phyloP scores from a whole-genome alignment of 2,797 vertebrate species.

The Chelonia mydas region DNA sequence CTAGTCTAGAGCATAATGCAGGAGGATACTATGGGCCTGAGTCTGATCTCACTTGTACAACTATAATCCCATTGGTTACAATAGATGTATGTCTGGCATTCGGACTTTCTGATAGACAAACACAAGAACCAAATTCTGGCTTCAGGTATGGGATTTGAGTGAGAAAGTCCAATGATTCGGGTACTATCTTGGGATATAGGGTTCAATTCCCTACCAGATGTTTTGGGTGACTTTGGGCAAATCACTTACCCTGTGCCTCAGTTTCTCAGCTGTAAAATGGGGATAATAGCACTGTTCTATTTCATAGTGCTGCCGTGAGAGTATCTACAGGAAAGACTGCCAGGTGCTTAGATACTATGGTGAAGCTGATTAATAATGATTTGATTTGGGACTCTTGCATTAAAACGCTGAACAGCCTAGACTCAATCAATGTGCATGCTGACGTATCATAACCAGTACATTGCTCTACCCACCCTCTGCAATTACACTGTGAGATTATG shows the following conservation, averaged over 20 bases:
- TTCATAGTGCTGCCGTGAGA: neutral
- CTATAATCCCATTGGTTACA: neutral
- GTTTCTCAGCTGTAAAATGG: neutral
- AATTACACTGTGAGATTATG: neutral
- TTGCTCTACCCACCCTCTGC: neutral
- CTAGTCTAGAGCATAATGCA: rapidly evolving
- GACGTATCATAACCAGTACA: neutral
- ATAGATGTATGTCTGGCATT: neutral
- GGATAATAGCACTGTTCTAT: neutral
- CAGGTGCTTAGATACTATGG: neutral
- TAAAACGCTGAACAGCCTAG: neutral
- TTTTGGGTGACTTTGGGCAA: neutral
- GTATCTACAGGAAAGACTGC: neutral
- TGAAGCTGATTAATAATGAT: neutral
- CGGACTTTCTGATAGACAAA: neutral
- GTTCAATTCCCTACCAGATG: neutral
- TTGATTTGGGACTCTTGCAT: neutral
- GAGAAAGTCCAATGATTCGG: rapidly evolving
- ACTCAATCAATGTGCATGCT: neutral
- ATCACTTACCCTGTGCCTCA: neutral
- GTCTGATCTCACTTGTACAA: rapidly evolving
- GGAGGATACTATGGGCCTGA: rapidly evolving
- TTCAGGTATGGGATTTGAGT: rapidly evolving
- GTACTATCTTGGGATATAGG: neutral
- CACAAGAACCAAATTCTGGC: neutral